Evolutionary conservation across 2,888 invertebrate species (phyloP).

Genomic region (Sarcophaga caerulescens): DNA sequence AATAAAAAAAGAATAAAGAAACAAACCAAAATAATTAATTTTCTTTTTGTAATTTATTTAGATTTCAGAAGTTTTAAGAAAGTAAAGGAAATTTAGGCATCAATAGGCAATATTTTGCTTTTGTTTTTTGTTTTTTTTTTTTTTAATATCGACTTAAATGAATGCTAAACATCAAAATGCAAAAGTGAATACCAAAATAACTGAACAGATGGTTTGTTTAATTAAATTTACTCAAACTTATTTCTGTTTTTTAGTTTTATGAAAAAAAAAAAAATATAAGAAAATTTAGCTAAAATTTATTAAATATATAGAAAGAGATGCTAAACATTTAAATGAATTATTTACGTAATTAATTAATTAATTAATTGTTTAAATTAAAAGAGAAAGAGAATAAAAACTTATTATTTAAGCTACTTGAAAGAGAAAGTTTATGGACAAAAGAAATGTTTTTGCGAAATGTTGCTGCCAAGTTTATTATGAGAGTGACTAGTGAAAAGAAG

Average conservation of each 20-base stretch:
- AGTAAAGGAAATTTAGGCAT: constrained; percentile 2
- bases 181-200: constrained; percentile 50
- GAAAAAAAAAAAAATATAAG: neutral
- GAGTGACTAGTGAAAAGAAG: neutral
- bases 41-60: constrained; percentile 7
- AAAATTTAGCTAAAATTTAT: constrained; percentile 41
- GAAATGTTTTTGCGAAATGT: constrained; percentile 19
- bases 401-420: constrained; percentile 42
- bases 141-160: constrained; percentile 31
- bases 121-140: constrained; percentile 16
- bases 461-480: neutral
- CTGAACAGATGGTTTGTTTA: constrained; percentile 16
- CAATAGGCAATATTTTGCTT: constrained; percentile 39
- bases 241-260: constrained; percentile 13
- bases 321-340: constrained; percentile 48
- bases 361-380: neutral
- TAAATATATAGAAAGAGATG: constrained; percentile 15
- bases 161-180: constrained; percentile 68
- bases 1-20: constrained; percentile 5
- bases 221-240: constrained; percentile 15
- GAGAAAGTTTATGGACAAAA: constrained; percentile 44
- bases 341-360: constrained; percentile 1
- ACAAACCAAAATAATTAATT: neutral
- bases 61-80: neutral
- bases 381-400: constrained; percentile 4